Evolutionary conservation across 2,797 vertebrate species (phyloP).

Genomic region (Notolabrus celidotus): DNA sequence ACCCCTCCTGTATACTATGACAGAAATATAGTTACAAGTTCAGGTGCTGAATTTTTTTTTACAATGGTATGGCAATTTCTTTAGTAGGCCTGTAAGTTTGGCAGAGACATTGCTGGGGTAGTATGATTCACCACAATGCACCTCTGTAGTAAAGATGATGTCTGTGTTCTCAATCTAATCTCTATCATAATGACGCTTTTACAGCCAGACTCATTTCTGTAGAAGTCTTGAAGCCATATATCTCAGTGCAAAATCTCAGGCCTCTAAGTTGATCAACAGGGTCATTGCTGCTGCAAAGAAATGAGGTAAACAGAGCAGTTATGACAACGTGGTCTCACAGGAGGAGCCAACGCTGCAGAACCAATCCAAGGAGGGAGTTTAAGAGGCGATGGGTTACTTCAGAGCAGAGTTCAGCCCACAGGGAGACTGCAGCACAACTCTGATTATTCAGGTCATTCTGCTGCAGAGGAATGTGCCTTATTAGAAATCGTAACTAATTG

Average conservation of each 20-base stretch:
- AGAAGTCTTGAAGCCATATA: neutral
- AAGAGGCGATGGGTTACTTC: constrained; percentile 37
- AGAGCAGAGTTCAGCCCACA: constrained; percentile 21
- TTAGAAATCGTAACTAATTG: constrained; percentile 52
- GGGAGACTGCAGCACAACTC: neutral
- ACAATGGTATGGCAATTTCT: too few species aligned
- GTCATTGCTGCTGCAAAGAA: constrained; percentile 13
- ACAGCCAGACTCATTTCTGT: constrained; percentile 24
- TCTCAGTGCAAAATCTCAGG: constrained; percentile 26
- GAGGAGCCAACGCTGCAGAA: constrained; percentile 9
- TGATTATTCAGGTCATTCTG: constrained; percentile 33
- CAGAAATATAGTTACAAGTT: too few species aligned
- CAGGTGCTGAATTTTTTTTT: too few species aligned
- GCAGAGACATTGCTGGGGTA: too few species aligned
- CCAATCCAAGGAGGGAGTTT: constrained; percentile 26
- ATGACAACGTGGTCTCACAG: constrained; percentile 21
- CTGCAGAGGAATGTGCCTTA: constrained; percentile 48
- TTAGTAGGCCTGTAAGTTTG: too few species aligned
- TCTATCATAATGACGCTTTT: constrained; percentile 50
- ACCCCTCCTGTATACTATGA: too few species aligned
- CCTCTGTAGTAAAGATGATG: too few species aligned
- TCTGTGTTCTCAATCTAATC: neutral
- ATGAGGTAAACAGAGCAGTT: constrained; percentile 8
- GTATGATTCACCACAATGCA: too few species aligned
- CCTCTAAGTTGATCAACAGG: constrained; percentile 51